Base-by-base conservation (phyloP, 2,888 invertebrate genomes). In the Drosophila longiperda region DNA sequence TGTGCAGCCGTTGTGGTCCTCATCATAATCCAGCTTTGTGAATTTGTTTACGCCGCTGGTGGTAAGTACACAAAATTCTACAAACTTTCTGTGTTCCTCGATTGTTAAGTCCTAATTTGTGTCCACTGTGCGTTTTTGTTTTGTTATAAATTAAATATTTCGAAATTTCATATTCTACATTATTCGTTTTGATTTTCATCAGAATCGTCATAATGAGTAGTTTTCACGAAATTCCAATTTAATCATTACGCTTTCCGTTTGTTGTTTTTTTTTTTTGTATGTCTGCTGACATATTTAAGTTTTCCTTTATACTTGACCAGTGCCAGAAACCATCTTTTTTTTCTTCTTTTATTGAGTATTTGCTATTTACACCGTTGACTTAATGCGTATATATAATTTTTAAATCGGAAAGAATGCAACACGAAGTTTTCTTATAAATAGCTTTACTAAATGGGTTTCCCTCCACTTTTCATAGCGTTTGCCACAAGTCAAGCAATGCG, bases 11-110 rank as follows among this genome's bases (percentile, higher is more conserved):
- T 91, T 83, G 86, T 91, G 89, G 90, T 91, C 84, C 87, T 93
- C 82, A 89, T 92, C 89, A 87, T 93, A 87, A 91, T 92, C 91
- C 93, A 93, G 90, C 90, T 93, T 66, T 91, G 92, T 84, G 91
- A 91, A 74, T 90, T 91, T 83, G 92, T 92, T 77, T 90, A 92
- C 88, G 91, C 92, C 84, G 93, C 93, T 85, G 93, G 93, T 87
- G 93, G 93, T 93, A 90, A 92, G 93, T 92, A 58, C 36, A 49
- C 11, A 0, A 32, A 32, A 17, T 6, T 23, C 8, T 1, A 12
- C 12, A 0, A 12, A 17, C n/a, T 23, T 23, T 29, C 7, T 40
- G 9, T 49, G 17, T 49, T 9, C 6, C 1, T 20, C 7, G 7
- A 20, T 11, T 3, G 3, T 23, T 15, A 26, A 49, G 17, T 17